Conservation (phyloP, 2,113 vertebrate genomes). For the Cheilinus undulatus region DNA sequence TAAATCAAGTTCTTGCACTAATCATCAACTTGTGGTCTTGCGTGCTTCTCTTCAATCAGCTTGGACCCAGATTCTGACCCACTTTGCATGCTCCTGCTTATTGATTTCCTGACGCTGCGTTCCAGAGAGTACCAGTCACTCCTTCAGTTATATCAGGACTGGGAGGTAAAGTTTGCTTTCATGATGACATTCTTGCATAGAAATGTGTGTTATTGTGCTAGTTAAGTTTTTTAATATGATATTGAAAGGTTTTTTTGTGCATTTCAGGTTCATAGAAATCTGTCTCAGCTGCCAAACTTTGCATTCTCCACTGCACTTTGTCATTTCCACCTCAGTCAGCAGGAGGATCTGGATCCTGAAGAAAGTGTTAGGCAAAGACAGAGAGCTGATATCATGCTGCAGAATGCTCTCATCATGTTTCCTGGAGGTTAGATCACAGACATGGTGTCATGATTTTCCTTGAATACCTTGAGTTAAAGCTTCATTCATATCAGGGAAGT, state of each 20-base stretch:
- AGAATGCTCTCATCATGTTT: slow-evolving; percentile 91
- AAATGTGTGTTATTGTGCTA: background rate
- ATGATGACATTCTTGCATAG: background rate
- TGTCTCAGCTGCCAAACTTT: slow-evolving; percentile 98
- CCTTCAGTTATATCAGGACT: slow-evolving; percentile 91
- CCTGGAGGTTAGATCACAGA: slow-evolving; percentile 86
- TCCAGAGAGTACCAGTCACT: slow-evolving; percentile 89
- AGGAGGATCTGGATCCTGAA: slow-evolving; percentile 84
- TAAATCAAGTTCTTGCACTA: background rate
- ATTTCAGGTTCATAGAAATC: slow-evolving; percentile 90
- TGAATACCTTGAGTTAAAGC: background rate
- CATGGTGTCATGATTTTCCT: background rate
- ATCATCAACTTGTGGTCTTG: slow-evolving; percentile 20
- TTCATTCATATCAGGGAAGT: background rate
- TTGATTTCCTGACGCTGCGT: slow-evolving; percentile 92
- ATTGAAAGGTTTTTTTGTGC: slow-evolving; percentile 24
- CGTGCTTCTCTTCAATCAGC: slow-evolving; percentile 73
- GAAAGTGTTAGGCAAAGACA: slow-evolving; percentile 82
- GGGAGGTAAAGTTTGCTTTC: slow-evolving; percentile 88
- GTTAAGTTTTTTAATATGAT: background rate
- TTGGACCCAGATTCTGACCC: slow-evolving; percentile 95
- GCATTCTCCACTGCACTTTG: slow-evolving; percentile 93
- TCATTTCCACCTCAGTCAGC: slow-evolving; percentile 91
- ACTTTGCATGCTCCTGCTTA: slow-evolving; percentile 91
- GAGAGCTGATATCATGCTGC: slow-evolving; percentile 85